Evolutionary conservation across 2,888 invertebrate genomes (phyloP), one percentile per base, ranked within the genome.

Genomic region (Notodonta ziczac): DNA sequence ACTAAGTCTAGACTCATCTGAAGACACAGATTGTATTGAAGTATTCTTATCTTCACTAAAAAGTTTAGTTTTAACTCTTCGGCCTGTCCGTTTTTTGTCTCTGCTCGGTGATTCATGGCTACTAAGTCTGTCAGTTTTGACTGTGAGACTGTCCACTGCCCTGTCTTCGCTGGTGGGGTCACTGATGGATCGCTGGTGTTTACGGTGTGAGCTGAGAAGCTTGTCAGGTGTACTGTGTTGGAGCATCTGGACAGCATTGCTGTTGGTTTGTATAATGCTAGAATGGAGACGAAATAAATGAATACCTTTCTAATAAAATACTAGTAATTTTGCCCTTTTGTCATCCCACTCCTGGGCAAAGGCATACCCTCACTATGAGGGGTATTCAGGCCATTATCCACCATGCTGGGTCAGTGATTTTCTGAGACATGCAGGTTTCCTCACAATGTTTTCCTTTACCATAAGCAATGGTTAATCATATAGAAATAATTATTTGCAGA

Each of bases 211-310:
- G 24, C 74, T 84, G 10, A 86, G 78, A 0, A 87, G 74, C 13
- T 90, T 91, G n/a, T 92, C 92, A 0, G 91, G 92, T 0, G 92
- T 92, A 39, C 82, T 84, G 57, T 87, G 87, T 57, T 89, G 90
- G 0, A 86, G 78, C 12, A 88, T 80, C 65, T 89, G 89, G 32
- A 86, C 75, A 4, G 87, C 85, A 76, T 83, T 90, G 69, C 80
- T 87, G 72, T 90, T 92, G 9, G 89, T 86, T 78, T 90, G 89
- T 54, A 93, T 69, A 66, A 92, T 86, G 65, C 92, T 93, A 78
- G n/a, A 86, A 87, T 1, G 39, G n/a, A 60, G 42, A 48, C 32
- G n/a, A 57, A 46, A 59, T 35, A 35, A 35, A 35, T 24, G 1
- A 24, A 2, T 24, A 1, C 24, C 24, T 24, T 24, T 24, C 24